These are phyloP conservation scores for Drosophila monieri DNA, from an alignment of 2,888 invertebrate genomes.

Conservation along the genomic window DNA sequence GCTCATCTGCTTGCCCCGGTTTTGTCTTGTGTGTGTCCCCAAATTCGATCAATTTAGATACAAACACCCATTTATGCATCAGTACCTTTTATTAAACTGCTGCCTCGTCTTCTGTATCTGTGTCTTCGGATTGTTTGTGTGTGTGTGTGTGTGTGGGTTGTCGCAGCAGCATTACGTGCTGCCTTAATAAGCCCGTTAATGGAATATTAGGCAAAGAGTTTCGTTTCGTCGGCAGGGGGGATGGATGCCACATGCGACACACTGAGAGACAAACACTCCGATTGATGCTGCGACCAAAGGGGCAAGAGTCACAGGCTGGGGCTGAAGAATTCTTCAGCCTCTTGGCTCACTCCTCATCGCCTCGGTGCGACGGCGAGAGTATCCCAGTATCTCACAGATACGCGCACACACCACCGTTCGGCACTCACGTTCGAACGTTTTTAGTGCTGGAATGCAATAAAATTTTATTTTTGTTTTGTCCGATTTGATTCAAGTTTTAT, in stretches of 20 bases:
- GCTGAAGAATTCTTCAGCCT: constrained; percentile 19
- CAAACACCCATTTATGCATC: constrained; percentile 80
- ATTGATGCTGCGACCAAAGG: constrained; percentile 6
- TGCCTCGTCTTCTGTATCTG: constrained; percentile 10
- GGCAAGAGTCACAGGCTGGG: background rate
- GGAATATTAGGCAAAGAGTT: constrained; percentile 79
- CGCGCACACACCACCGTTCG: constrained; percentile 42
- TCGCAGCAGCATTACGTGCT: constrained; percentile 60
- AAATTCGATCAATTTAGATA: constrained; percentile 80
- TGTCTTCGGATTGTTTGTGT: constrained; percentile 17
- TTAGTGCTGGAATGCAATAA: constrained; percentile 80
- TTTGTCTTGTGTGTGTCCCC: constrained; percentile 70
- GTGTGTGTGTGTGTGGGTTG: constrained; percentile 62
- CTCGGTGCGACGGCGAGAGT: constrained; percentile 7
- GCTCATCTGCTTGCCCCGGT: constrained; percentile 58
- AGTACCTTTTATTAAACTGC: constrained; percentile 80
- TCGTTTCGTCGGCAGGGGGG: constrained; percentile 48
- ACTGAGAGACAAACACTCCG: constrained; percentile 44
- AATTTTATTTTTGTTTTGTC: constrained; percentile 75
- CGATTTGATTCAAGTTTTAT: constrained; percentile 80
- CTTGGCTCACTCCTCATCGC: constrained; percentile 39
- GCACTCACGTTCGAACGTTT: constrained; percentile 72
- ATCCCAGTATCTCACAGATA: constrained; percentile 41
- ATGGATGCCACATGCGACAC: constrained; percentile 58
- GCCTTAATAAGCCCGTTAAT: constrained; percentile 79